Evolutionary conservation across 2,797 vertebrate species (phyloP).

Genomic region (Xenops minutus): DNA sequence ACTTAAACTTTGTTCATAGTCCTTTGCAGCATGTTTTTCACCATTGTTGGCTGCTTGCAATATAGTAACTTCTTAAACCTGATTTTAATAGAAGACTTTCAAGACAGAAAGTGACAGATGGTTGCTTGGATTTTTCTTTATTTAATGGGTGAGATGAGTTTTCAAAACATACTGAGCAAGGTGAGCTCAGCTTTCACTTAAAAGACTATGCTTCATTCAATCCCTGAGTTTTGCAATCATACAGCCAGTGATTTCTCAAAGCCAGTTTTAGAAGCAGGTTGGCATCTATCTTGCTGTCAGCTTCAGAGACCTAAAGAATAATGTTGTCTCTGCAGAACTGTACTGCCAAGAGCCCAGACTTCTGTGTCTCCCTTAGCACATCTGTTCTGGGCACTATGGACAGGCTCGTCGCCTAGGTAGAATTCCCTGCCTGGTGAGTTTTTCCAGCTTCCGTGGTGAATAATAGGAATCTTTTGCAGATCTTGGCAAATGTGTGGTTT

Average conservation of each 20-base stretch:
- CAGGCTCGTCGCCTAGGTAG: background rate
- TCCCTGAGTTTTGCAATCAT: background rate
- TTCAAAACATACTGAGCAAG: background rate
- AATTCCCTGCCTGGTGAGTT: background rate
- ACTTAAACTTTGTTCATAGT: background rate
- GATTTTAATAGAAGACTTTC: background rate
- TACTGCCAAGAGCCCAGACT: background rate
- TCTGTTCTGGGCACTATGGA: background rate
- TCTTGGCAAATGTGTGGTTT: background rate
- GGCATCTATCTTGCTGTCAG: background rate
- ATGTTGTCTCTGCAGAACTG: background rate
- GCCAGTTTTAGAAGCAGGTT: background rate
- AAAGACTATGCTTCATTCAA: background rate
- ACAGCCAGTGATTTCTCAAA: background rate
- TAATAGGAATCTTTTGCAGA: background rate
- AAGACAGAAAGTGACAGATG: background rate
- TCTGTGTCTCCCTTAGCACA: background rate
- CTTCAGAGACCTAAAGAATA: background rate
- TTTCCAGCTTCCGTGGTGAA: background rate
- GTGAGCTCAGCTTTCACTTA: slow-evolving; percentile 2
- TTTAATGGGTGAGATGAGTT: background rate
- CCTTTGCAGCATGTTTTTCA: background rate
- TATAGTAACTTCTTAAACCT: background rate
- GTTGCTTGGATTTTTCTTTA: background rate
- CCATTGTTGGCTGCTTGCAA: background rate